These are phyloP conservation scores for Cordilura impudica DNA, from an alignment of 2,888 invertebrate genomes.

Conservation along the genomic window DNA sequence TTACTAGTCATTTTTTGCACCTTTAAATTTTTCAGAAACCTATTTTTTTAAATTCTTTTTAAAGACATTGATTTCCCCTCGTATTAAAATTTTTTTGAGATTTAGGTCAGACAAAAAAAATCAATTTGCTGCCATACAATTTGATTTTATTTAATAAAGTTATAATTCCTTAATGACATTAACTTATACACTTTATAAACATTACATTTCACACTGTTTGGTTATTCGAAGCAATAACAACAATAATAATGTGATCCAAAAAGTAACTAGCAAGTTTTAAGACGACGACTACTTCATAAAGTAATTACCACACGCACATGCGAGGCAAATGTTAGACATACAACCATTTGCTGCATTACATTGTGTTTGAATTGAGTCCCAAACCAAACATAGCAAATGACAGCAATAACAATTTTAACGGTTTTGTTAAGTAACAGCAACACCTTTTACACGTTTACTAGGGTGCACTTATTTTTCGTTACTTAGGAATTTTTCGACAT, in stretches of 20 bases:
- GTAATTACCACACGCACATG: not conserved
- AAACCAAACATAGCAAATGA: constrained; percentile 4
- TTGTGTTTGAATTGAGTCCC: not conserved
- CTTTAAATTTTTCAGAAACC: no score
- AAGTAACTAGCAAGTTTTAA: not conserved
- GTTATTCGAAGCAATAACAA: not conserved
- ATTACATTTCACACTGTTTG: not conserved
- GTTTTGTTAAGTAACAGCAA: no score
- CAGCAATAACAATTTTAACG: no score
- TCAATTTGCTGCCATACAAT: not conserved
- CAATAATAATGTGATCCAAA: not conserved
- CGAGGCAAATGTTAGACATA: not conserved
- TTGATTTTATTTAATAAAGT: not conserved
- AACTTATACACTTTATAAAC: constrained; percentile 1
- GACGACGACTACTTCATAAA: not conserved
- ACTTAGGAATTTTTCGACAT: no score
- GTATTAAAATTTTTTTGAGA: no score
- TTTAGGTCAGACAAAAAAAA: constrained; percentile 8
- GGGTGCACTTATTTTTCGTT: no score
- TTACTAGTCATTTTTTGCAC: no score
- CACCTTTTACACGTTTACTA: no score
- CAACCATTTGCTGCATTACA: not conserved
- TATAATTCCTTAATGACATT: not conserved
- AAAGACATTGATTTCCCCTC: no score
- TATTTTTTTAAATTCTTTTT: no score